Evolutionary conservation across 2,888 invertebrate genomes (phyloP), one percentile per base, ranked within the genome.

Genomic region (Sinopyrophorus schimmeli): DNA sequence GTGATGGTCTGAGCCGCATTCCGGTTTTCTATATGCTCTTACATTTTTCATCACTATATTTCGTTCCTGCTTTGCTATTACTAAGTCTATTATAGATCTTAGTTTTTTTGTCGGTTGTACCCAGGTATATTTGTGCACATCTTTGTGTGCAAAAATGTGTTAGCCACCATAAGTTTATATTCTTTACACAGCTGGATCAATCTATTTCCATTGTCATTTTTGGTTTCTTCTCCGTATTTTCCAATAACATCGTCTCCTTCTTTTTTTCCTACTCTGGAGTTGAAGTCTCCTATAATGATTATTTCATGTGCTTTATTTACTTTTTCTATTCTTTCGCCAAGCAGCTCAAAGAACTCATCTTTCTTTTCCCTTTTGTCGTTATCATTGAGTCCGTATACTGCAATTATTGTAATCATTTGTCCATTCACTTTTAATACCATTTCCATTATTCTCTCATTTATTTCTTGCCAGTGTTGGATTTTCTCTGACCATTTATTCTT

Each of bases 1-100:
- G 16, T 31, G 30, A 5, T 31, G 28, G 30, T 31, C 30, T 5
- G 30, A 17, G 7, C 17, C 30, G n/a, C 30, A 31, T 31, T 31
- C 16, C 4, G 30, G 1, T 31, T 31, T 14, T 11, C 17, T n/a
- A 10, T 31, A 31, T 3, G 17, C 30, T 16, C 30, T 16, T 6
- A 31, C 30, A 31, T 31, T 3, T 28, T 28, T 14, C 7, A 17
- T 1, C 3, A 17, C 10, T 15, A 31, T 11, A 2, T 11, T 16
- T 15, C 30, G 10, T 2, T 31, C 16, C 15, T 31, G 14, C 9
- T 16, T 31, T 5, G 17, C 30, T 5, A 31, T 10, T 4, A 31
- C 7, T 10, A 16, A 31, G 9, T 31, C 17, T 16, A 31, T 31
- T 7, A 31, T 31, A 9, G 30, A 31, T 31, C 10, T n/a, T 14